Conservation (phyloP, 2,888 invertebrate species). For the Brachyopa scutellaris region DNA sequence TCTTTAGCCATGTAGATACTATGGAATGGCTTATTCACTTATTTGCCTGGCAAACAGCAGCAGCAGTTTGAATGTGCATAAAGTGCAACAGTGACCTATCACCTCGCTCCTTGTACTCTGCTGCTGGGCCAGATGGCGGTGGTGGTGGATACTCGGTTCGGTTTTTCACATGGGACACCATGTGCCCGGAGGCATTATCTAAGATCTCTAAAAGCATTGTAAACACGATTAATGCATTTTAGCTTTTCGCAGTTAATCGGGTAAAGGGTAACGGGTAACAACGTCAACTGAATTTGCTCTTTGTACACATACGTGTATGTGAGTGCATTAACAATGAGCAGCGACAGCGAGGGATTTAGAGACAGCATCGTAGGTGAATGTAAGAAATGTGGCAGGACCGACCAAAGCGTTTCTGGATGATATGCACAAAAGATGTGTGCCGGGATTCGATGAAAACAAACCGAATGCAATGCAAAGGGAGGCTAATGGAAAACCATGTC, state of each 20-base stretch:
- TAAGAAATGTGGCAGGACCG: constrained; percentile 4
- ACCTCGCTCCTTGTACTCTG: constrained; percentile 25
- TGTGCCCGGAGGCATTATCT: constrained; percentile 52
- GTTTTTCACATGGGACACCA: constrained; percentile 41
- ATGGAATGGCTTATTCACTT: constrained; percentile 36
- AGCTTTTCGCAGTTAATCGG: background rate
- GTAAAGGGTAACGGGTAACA: background rate
- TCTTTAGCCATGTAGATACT: background rate
- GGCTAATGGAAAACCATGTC: constrained; percentile 57
- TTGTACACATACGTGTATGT: no score
- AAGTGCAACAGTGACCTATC: constrained; percentile 65
- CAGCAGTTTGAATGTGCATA: constrained; percentile 50
- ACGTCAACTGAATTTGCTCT: constrained; percentile 2
- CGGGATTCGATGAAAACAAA: constrained; percentile 40
- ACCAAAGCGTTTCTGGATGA: constrained; percentile 14
- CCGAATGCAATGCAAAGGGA: constrained; percentile 1
- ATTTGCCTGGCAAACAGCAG: constrained; percentile 9
- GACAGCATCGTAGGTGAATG: constrained; percentile 8
- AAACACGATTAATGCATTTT: constrained; percentile 71
- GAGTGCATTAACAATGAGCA: background rate
- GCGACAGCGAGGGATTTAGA: background rate
- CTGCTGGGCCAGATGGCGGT: background rate
- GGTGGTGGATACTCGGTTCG: background rate
- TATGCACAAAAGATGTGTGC: constrained; percentile 39
- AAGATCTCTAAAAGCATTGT: constrained; percentile 66